phyloP scores from a whole-genome alignment of 2,797 vertebrate genomes.

The Enteromius trimaculatus region DNA sequence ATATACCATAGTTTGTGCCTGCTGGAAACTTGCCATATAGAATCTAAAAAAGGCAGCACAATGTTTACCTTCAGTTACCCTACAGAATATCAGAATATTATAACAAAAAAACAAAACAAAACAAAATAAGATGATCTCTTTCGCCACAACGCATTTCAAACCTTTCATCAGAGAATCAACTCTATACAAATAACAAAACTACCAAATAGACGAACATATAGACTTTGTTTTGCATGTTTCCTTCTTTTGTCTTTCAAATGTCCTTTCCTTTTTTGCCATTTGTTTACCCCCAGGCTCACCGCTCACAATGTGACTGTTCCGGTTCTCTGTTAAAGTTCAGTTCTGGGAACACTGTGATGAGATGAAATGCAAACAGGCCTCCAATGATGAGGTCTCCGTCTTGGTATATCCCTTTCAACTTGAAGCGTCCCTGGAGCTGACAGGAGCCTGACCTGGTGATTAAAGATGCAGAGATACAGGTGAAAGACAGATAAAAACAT shows the following conservation, averaged over 20 bases:
- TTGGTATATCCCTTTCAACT: conserved; percentile 62
- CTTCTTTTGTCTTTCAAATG: neutral
- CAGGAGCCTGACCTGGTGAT: conserved; percentile 49
- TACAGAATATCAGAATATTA: neutral
- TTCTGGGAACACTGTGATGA: conserved; percentile 39
- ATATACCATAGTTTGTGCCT: conserved; percentile 70
- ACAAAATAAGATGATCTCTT: neutral
- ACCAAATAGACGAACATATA: neutral
- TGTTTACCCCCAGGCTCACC: conserved; percentile 40
- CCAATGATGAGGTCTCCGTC: conserved; percentile 60
- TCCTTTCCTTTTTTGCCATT: neutral
- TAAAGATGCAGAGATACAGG: conserved; percentile 20
- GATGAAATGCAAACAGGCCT: conserved; percentile 58
- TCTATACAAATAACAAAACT: neutral
- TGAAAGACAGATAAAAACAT: conserved; percentile 49
- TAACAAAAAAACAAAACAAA: neutral
- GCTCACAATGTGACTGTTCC: conserved; percentile 53
- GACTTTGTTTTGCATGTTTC: neutral
- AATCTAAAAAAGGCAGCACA: conserved; percentile 58
- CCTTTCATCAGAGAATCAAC: neutral
- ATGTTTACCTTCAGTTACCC: neutral
- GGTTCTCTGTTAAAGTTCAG: conserved; percentile 66
- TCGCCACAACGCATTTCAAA: neutral
- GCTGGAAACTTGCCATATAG: conserved; percentile 61
- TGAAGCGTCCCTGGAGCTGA: conserved; percentile 59